phyloP scores from a whole-genome alignment of 2,113 vertebrate genomes.

The Oryzias woworae region DNA sequence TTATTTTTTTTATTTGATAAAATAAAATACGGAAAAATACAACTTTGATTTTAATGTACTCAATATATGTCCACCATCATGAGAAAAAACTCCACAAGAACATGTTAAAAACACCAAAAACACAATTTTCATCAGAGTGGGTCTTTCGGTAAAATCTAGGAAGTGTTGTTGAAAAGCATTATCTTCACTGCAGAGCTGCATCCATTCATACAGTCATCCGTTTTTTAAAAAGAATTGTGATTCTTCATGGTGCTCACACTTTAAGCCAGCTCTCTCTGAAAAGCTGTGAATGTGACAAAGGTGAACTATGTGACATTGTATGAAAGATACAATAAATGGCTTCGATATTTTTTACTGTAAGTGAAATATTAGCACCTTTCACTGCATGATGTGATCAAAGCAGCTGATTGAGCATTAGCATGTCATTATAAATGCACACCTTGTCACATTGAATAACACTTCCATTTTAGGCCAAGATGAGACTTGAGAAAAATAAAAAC shows the following conservation, averaged over 20 bases:
- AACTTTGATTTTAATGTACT: too few species aligned
- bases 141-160: constrained; percentile 30
- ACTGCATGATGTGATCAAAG: constrained; percentile 17
- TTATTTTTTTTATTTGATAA: too few species aligned
- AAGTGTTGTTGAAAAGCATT: constrained; percentile 35
- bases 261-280: constrained; percentile 3
- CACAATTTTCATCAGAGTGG: constrained; percentile 3
- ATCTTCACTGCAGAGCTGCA: constrained; percentile 18
- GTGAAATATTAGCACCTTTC: constrained; percentile 29
- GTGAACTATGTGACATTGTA: constrained; percentile 12
- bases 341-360: constrained; percentile 17
- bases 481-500: constrained; percentile 19
- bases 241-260: constrained; percentile 14
- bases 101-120: too few species aligned
- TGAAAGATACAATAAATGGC: constrained; percentile 14
- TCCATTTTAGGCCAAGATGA: constrained; percentile 20
- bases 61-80: too few species aligned
- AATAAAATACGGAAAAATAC: too few species aligned
- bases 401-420: constrained; percentile 1
- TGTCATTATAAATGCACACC: neutral
- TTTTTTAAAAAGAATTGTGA: neutral
- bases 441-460: constrained; percentile 17
- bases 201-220: constrained; percentile 24
- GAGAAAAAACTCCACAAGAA: too few species aligned
- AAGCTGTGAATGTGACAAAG: constrained; percentile 5